Evolutionary conservation across 2,888 invertebrate species (phyloP).

Genomic region (Saturnia pavonia): DNA sequence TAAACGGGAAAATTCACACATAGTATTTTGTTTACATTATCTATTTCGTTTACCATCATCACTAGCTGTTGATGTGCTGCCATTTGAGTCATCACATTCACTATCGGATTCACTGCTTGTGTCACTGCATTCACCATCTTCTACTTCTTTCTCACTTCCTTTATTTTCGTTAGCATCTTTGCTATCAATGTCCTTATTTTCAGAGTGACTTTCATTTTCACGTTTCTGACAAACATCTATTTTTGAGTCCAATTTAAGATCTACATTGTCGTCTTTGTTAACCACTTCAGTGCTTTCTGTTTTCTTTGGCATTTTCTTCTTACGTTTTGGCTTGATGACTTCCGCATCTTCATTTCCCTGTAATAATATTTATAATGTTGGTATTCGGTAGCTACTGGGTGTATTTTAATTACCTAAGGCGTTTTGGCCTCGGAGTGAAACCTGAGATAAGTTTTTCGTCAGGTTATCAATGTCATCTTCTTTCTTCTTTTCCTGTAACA

Average conservation of each 20-base stretch:
- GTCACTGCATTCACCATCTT: slow-evolving; percentile 86
- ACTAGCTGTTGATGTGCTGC: slow-evolving; percentile 68
- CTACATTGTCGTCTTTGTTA: slow-evolving; percentile 31
- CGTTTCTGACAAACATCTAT: slow-evolving; percentile 21
- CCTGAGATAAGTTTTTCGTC: slow-evolving; percentile 76
- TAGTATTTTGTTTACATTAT: too few relatives aligned
- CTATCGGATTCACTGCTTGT: slow-evolving; percentile 54
- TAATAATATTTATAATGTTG: slow-evolving; percentile 72
- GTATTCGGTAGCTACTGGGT: slow-evolving; percentile 62
- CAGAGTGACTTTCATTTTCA: slow-evolving; percentile 24
- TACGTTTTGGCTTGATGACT: slow-evolving; percentile 49
- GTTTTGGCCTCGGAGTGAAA: slow-evolving; percentile 72
- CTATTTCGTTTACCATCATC: slow-evolving; percentile 66
- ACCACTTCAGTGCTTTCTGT: slow-evolving; percentile 28
- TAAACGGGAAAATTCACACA: not conserved
- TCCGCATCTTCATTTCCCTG: slow-evolving; percentile 63
- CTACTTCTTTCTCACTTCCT: slow-evolving; percentile 68
- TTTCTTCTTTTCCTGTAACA: slow-evolving; percentile 61
- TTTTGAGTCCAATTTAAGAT: slow-evolving; percentile 24
- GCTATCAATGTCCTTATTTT: slow-evolving; percentile 23
- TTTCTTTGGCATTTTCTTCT: slow-evolving; percentile 34
- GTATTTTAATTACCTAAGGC: slow-evolving; percentile 79
- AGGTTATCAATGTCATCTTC: slow-evolving; percentile 71
- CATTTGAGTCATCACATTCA: slow-evolving; percentile 54
- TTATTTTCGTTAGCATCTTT: slow-evolving; percentile 52